Evolutionary conservation across 2,888 invertebrate species (phyloP).

Genomic region (Melangyna quadrimaculata): DNA sequence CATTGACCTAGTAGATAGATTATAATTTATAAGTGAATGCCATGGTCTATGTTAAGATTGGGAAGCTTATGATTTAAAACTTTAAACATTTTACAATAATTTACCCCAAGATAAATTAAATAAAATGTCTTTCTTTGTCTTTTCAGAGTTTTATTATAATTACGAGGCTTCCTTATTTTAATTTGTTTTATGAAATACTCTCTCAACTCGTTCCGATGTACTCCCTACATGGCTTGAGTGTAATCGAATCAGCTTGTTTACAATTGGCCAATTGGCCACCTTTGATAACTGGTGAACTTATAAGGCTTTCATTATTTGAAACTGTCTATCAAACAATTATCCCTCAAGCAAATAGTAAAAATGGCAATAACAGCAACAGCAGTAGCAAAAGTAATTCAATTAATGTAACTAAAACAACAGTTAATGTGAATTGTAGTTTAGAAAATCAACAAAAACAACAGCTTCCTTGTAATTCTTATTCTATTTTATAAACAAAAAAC

Average conservation of each 20-base stretch:
- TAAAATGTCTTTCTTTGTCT: constrained; percentile 14
- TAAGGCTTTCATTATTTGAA: constrained; percentile 93
- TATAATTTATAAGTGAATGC: too few species aligned
- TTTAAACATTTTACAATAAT: too few species aligned
- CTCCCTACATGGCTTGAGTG: constrained; percentile 94
- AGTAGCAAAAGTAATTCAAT: neutral
- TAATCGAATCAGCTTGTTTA: constrained; percentile 93
- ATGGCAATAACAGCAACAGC: constrained; percentile 26
- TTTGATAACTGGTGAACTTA: constrained; percentile 90
- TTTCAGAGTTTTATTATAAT: constrained; percentile 93
- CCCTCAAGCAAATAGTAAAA: constrained; percentile 80
- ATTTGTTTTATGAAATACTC: constrained; percentile 94
- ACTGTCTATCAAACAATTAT: constrained; percentile 89
- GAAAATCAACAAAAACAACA: neutral
- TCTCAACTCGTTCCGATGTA: constrained; percentile 95
- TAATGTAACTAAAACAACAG: neutral
- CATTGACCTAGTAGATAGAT: too few species aligned
- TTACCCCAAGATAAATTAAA: too few species aligned
- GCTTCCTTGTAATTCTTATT: neutral
- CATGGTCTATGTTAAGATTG: too few species aligned
- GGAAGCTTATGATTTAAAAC: too few species aligned
- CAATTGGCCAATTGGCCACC: constrained; percentile 95
- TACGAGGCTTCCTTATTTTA: constrained; percentile 95
- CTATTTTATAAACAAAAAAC: constrained; percentile 79
- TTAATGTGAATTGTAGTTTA: constrained; percentile 2